Percentiles rank a stretch among this genome's conserved stretches.
Evolutionary conservation across 2,113 vertebrate species (phyloP).

Genomic region (Lates calcarifer): DNA sequence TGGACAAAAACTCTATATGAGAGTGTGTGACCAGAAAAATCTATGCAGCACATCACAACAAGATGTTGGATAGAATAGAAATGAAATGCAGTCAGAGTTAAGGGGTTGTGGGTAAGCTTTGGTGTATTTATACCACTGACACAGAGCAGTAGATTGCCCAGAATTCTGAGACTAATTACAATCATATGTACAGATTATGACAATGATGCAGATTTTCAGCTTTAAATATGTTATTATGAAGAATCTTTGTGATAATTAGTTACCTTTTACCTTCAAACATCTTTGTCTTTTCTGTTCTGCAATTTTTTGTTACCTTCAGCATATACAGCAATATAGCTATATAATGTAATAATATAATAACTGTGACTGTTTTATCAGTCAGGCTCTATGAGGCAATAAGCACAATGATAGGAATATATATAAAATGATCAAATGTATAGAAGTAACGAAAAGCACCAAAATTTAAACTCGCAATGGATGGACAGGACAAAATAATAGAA

Average conservation of each 20-base stretch:
- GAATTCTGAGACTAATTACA: neutral
- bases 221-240: neutral
- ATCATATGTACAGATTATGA: neutral
- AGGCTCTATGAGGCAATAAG: neutral
- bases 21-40: constrained; percentile 40
- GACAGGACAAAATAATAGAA: too few species aligned
- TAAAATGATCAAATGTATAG: neutral
- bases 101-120: neutral
- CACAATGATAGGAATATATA: neutral
- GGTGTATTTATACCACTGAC: neutral
- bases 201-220: neutral
- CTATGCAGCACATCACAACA: neutral
- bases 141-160: neutral
- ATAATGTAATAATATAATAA: neutral
- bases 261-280: neutral
- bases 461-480: too few species aligned
- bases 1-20: constrained; percentile 42
- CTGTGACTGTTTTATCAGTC: neutral
- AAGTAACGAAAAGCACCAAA: neutral
- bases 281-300: neutral
- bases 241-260: too few species aligned
- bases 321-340: neutral
- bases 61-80: constrained; percentile 14
- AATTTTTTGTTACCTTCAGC: neutral
- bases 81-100: neutral